Evolutionary conservation across 2,113 vertebrate genomes (phyloP).

Genomic region (Vulpes lagopus): DNA sequence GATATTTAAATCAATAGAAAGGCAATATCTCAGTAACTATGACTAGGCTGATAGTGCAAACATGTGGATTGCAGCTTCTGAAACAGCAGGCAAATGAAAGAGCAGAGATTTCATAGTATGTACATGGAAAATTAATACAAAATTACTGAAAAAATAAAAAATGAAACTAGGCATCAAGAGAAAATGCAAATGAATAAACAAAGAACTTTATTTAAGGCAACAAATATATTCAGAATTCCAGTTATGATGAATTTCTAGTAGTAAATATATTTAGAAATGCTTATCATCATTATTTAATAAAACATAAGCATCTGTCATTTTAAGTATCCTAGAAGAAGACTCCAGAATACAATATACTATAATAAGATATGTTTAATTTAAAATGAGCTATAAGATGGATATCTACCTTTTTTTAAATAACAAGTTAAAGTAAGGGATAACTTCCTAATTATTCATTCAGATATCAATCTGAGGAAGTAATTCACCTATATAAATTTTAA

Average conservation of each 20-base stretch:
- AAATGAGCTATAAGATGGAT: background rate
- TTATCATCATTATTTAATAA: constrained; percentile 20
- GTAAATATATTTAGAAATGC: background rate
- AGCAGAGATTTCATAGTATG: background rate
- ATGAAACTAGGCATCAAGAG: background rate
- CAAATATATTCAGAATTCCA: background rate
- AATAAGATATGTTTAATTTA: background rate
- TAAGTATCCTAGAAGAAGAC: background rate
- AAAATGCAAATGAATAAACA: background rate
- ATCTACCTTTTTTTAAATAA: background rate
- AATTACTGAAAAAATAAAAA: background rate
- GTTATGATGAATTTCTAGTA: background rate
- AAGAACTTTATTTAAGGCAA: background rate
- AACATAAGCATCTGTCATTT: background rate
- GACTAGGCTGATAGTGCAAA: background rate
- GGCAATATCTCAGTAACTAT: background rate
- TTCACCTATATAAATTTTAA: background rate
- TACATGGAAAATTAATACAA: background rate
- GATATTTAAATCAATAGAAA: background rate
- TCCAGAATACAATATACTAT: background rate
- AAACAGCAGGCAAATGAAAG: background rate
- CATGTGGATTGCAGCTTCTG: background rate
- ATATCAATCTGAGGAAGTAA: background rate
- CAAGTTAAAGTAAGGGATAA: background rate
- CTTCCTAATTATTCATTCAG: background rate